These are phyloP conservation scores for Epizoanthus stellaris DNA, from an alignment of 92 coral and sea anemone species.

Conservation along the genomic window DNA sequence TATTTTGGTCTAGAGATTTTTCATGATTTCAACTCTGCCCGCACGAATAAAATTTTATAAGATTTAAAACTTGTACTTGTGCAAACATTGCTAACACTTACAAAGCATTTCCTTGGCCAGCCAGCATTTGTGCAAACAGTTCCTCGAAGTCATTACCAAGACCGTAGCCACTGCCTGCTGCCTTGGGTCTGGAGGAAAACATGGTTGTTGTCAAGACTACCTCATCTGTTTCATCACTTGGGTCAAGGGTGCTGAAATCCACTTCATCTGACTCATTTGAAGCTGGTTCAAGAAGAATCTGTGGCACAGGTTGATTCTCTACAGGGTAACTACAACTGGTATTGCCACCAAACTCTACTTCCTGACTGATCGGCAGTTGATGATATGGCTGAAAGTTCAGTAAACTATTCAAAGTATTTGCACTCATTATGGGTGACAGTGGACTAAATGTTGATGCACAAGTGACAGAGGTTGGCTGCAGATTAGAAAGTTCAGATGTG, in stretches of 20 bases:
- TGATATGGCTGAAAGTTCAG: conserved; percentile 16
- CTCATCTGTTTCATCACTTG: conserved; percentile 51
- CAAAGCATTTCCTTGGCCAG: conserved; percentile 50
- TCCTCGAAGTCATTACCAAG: conserved; percentile 93
- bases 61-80: background rate
- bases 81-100: conserved; percentile 44
- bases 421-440: conserved; percentile 38
- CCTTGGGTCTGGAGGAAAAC: conserved; percentile 76
- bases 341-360: conserved; percentile 4
- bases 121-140: conserved; percentile 68
- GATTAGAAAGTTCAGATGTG: conserved; percentile 2
- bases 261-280: conserved; percentile 19
- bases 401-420: conserved; percentile 25
- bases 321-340: background rate
- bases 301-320: background rate
- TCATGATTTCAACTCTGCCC: no score
- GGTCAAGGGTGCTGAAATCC: conserved; percentile 8
- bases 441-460: conserved; percentile 36
- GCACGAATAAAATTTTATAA: no score
- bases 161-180: conserved; percentile 94
- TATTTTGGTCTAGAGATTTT: no score
- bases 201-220: conserved; percentile 72
- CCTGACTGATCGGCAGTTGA: conserved; percentile 9
- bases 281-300: conserved; percentile 9
- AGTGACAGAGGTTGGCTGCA: conserved; percentile 11